Evolutionary conservation across 2,113 vertebrate species (phyloP), one percentile per base, ranked within the genome.

Genomic region (Aplodontia rufa): DNA sequence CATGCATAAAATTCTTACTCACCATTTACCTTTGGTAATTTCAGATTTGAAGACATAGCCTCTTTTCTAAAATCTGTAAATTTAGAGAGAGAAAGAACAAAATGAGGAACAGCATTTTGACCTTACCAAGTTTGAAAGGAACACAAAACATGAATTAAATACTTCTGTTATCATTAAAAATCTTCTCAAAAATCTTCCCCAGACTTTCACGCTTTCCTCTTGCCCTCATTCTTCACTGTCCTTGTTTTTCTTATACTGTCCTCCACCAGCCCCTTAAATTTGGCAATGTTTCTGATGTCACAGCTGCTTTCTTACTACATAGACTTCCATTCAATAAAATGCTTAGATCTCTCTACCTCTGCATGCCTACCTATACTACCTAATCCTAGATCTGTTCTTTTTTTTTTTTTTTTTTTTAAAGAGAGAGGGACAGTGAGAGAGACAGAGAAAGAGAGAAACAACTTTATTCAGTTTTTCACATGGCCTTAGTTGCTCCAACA

Each of bases 61-160:
- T 88, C 64, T 66, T 84, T 80, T 68, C 17, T 79, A 37, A 87
- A 49, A 74, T 75, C 94, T 96, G 72, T 49, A 96, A 66, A 74
- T 20, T 49, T 35, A 79, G 5, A 94, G 37, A 24, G 7, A 87
- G 47, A 96, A 9, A 76, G 66, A 60, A 76, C 4, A 24, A 26
- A 37, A 91, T 42, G 19, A 82, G 28, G 16, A 87, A 51, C 28
- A 13, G 37, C 9, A 58, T 68, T 24, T 60, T 75, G 60, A 26
- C 75, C 51, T 90, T 40, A 68, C 19, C 14, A 55, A 53, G 26
- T 62, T n/a, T 78, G 14, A 64, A 95, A 93, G 51, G 71, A 95
- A 95, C 71, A 37, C 47, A 71, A 64, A 13, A 6, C 10, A 51
- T 35, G 81, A 11, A 72, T 8, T 49, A 81, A 55, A 79, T 62